Evolutionary conservation across 2,113 vertebrate genomes (phyloP), one percentile per base, ranked within the genome.

Genomic region (Heterotilapia buettikoferi): DNA sequence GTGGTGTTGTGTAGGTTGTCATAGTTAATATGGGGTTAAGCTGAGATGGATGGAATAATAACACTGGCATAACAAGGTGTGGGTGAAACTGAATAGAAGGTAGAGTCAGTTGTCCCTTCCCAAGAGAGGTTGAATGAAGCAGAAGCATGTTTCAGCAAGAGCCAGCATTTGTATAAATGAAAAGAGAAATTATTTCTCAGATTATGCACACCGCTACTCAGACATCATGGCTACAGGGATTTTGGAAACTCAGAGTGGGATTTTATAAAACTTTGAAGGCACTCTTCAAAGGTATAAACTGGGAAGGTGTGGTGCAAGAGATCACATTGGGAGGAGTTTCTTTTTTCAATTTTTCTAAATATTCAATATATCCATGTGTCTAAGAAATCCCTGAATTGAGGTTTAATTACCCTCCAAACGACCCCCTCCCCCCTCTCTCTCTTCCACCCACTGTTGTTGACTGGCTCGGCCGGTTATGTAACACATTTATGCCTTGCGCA

Each of bases 401-500:
- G 71, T 76, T 88, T 87, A 84, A 92, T 88, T 59, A 81, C 82
- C 53, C 54, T 79, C 52, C 56, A 57, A 19, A 24, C 24, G 71
- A 59, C 73, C 59, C 84, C 61, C 43, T 0, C 21, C 36, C 31
- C 10, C 0, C 43, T 5, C 29, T 53, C 43, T n/a, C 36, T 18
- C 85, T 71, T 82, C 89, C 90, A 56, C 89, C 53, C 92, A 63
- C 90, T 40, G 81, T 40, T 90, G 92, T 91, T 90, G 93, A 92
- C 91, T 85, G 90, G 54, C 45, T 80, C 50, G 6, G 31, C 43
- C 24, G 29, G 91, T 96, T 95, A 94, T 57, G 81, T 94, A 96
- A 96, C 93, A 80, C 89, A 63, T 90, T 82, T 88, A 93, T 92
- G 90, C 86, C 31, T 81, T 8, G 84, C 57, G 86, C 94, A 95